Evolutionary conservation across 2,113 vertebrate species (phyloP), one percentile per base, ranked within the genome.

Genomic region (Rattus norvegicus): DNA sequence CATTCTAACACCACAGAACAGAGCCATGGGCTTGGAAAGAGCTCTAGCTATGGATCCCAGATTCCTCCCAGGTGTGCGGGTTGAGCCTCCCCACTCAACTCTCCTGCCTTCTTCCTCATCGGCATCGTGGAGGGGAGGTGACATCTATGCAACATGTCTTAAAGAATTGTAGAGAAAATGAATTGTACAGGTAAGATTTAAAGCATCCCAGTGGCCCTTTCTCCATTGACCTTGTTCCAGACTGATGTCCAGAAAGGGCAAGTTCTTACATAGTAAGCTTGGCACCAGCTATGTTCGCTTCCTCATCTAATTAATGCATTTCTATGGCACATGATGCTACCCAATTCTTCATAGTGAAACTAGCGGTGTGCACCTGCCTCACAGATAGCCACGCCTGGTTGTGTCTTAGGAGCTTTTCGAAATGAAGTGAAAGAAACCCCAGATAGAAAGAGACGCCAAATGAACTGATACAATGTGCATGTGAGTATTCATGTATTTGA

Each of bases 291-390:
- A 59, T 7, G 0, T 52, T 54, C 39, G 19, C 1, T n/a, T 63
- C 9, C 26, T 22, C 6, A 0, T 14, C 33, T 13, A 73, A 47
- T 3, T 0, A 16, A 7, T 59, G 43, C 59, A 43, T 72, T 28
- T 14, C 47, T 7, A 56, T 5, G 3, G 4, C n/a, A 1, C 2
- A 20, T 75, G 47, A n/a, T 1, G 0, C 7, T 70, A 20, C 4
- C 8, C 11, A 13, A 24, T 36, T 5, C 47, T 67, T 16, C n/a
- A 24, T 39, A 56, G 17, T 8, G 12, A 36, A 61, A 49, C 10
- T 43, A 52, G 19, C 10, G 1, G 4, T 49, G 1, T 11, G 30
- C 7, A 63, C 47, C 56, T 94, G 16, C 36, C 30, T 54, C 5
- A 4, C 10, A 17, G 28, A 24, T 24, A 52, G 7, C 43, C 4